A percentile compares a stretch with the other conserved stretches of the same genome.
phyloP scores from a whole-genome alignment of 2,888 invertebrate genomes.

The Onchidella celtica region DNA sequence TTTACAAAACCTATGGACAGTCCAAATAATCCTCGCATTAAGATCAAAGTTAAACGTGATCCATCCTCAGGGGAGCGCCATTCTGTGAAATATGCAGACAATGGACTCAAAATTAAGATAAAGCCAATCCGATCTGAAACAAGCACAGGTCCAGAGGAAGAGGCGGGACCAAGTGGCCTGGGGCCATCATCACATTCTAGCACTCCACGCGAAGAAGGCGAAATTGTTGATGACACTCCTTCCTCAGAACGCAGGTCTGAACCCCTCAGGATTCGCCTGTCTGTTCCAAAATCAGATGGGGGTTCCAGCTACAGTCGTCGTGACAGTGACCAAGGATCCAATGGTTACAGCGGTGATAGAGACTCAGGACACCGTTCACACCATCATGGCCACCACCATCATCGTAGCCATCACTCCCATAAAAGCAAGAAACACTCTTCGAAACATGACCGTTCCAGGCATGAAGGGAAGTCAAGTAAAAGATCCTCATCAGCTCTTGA shows the following conservation, averaged over 20 bases:
- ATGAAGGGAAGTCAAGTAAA: slow-evolving; percentile 35
- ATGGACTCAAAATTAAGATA: slow-evolving; percentile 42
- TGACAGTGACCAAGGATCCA: slow-evolving; percentile 29
- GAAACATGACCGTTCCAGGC: slow-evolving; percentile 39
- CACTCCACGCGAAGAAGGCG: slow-evolving; percentile 45
- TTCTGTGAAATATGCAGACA: slow-evolving; percentile 39
- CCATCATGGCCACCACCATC: slow-evolving; percentile 38
- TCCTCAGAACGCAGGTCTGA: slow-evolving; percentile 33
- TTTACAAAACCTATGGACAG: slow-evolving; percentile 41
- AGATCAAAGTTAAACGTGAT: slow-evolving; percentile 42
- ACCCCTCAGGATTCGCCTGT: slow-evolving; percentile 35
- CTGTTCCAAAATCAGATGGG: slow-evolving; percentile 34
- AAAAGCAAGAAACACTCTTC: slow-evolving; percentile 48
- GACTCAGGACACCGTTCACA: slow-evolving; percentile 2
- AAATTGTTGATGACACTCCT: slow-evolving; percentile 31
- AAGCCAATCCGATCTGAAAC: slow-evolving; percentile 28
- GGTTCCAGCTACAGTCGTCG: background rate
- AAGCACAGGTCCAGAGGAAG: background rate
- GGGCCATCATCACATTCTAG: slow-evolving; percentile 17
- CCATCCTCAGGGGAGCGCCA: slow-evolving; percentile 31
- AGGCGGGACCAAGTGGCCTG: slow-evolving; percentile 22
- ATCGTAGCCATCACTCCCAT: slow-evolving; percentile 36
- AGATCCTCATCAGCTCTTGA: slow-evolving; percentile 33
- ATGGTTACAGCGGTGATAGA: slow-evolving; percentile 23
- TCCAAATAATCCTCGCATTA: slow-evolving; percentile 44